Evolutionary conservation across 2,113 vertebrate species (phyloP).

Genomic region (Dryoscopus gambensis): DNA sequence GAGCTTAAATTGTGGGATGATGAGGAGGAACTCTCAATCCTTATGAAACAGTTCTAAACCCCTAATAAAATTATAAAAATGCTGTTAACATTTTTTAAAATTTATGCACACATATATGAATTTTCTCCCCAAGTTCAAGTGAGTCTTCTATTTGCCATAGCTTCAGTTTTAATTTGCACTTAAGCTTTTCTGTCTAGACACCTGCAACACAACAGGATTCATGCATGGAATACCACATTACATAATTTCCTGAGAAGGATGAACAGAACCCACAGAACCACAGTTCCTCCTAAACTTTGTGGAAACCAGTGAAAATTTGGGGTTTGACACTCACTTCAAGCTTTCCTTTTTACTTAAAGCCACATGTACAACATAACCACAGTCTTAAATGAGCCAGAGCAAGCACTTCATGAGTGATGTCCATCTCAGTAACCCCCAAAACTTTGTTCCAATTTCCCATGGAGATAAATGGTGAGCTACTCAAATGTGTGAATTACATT

Average conservation of each 20-base stretch:
- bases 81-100: neutral
- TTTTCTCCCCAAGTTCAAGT: neutral
- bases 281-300: neutral
- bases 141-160: neutral
- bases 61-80: neutral
- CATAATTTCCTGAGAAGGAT: neutral
- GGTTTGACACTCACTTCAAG: neutral
- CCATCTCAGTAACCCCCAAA: neutral
- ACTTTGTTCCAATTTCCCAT: neutral
- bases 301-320: neutral
- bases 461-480: neutral
- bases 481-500: neutral
- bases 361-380: neutral
- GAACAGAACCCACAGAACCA: neutral
- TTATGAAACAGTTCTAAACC: neutral
- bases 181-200: neutral
- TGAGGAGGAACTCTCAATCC: neutral
- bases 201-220: neutral
- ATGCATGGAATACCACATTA: neutral
- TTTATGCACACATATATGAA: neutral
- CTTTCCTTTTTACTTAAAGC: neutral
- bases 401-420: neutral
- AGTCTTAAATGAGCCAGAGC: neutral
- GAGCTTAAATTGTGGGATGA: neutral
- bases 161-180: neutral